Evolutionary conservation across 2,797 vertebrate genomes (phyloP), one percentile per base, ranked within the genome.

Genomic region (Megaceryle alcyon): DNA sequence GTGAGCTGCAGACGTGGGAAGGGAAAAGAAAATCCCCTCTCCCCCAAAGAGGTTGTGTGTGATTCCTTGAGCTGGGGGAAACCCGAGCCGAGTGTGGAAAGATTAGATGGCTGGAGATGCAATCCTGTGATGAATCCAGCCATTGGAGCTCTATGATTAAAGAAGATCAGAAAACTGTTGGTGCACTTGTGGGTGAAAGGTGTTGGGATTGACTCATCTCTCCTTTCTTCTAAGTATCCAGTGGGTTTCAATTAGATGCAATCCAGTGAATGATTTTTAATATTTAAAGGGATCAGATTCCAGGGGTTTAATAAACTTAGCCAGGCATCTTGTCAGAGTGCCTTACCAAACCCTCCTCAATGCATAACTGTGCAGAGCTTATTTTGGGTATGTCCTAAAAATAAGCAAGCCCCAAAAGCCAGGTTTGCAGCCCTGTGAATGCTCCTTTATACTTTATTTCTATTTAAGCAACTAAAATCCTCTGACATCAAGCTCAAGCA

Each of bases 261-360:
- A 94, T 91, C 70, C 54, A 81, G 85, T 66, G 48, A 85, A 91
- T 92, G 89, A 95, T 96, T 95, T 94, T 97, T 95, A 94, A 96
- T 94, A 94, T 96, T 97, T 97, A 92, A 96, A 96, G 86, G 90
- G 90, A 84, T 97, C 75, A 11, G 66, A 70, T 96, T 93, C 39
- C 88, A 90, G 31, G 54, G 25, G 29, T 43, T 78, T 92, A 76
- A 94, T 80, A 95, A 92, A 84, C 48, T 88, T 56, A 72, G 73
- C 60, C 70, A 73, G 56, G 51, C 43, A 29, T 37, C 70, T 86
- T n/a, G 69, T 79, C 53, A 17, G 65, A 57, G 41, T 33, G 39
- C 68, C 77, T 82, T 41, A 86, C 56, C 56, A 60, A 93, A 68
- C 13, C 35, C 60, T 90, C 26, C 44, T 63, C 64, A 79, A 64